phyloP scores from a whole-genome alignment of 2,113 vertebrate genomes.

The Entomyzon cyanotis region DNA sequence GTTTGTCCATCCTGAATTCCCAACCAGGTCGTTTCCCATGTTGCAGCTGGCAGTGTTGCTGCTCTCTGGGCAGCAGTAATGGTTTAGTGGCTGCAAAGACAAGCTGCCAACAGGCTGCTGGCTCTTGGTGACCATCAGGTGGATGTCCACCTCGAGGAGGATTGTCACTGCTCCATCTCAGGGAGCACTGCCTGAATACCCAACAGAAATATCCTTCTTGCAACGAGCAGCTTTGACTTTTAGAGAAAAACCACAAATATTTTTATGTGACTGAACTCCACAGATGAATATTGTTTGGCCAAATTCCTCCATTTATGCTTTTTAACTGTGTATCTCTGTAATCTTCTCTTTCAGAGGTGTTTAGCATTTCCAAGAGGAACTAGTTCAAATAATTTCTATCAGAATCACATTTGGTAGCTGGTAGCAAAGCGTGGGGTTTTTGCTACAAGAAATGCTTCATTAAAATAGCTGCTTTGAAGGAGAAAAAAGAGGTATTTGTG shows the following conservation, averaged over 20 bases:
- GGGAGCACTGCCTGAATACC: neutral
- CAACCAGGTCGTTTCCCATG: fast-evolving
- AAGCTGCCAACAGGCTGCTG: neutral
- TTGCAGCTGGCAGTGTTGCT: neutral
- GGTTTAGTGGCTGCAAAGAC: neutral
- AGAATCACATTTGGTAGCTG: neutral
- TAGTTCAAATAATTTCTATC: neutral
- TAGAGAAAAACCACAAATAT: neutral
- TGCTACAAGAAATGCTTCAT: neutral
- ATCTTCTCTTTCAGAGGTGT: neutral
- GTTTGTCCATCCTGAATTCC: neutral
- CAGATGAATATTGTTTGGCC: neutral
- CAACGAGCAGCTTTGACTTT: neutral
- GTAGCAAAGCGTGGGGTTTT: neutral
- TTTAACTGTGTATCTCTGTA: neutral
- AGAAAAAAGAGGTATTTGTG: neutral
- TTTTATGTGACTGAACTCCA: neutral
- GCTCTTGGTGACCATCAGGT: neutral
- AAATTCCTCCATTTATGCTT: neutral
- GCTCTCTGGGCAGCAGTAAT: neutral
- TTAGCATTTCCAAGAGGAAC: neutral
- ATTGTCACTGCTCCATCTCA: neutral
- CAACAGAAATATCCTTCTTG: neutral
- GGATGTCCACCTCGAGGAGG: neutral
- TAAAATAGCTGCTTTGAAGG: neutral